These are phyloP conservation scores for Agriopis leucophaearia DNA, from an alignment of 2,888 invertebrate species.

Conservation along the genomic window DNA sequence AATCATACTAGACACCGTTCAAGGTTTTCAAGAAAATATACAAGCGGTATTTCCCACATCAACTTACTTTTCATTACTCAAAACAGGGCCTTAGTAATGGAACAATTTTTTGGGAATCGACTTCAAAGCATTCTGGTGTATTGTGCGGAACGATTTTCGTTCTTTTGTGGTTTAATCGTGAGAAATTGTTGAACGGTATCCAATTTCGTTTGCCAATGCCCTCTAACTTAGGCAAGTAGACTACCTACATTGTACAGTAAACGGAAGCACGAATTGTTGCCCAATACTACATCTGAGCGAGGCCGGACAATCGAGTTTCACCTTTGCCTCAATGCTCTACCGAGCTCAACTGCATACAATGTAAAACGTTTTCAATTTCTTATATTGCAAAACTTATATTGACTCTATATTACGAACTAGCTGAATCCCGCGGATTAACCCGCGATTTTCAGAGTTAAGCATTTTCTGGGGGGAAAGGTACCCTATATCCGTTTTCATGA, in stretches of 20 bases:
- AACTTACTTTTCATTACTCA: slow-evolving; percentile 16
- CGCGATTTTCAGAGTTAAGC: too few species aligned
- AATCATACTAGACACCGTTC: slow-evolving; percentile 33
- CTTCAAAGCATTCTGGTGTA: slow-evolving; percentile 1
- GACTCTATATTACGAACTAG: slow-evolving; percentile 9
- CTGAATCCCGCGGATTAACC: too few species aligned
- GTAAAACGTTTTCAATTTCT: slow-evolving; percentile 52
- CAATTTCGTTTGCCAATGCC: slow-evolving; percentile 22
- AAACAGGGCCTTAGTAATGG: slow-evolving; percentile 10
- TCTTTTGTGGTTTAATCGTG: slow-evolving; percentile 20
- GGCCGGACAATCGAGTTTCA: slow-evolving; percentile 72
- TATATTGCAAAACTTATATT: slow-evolving; percentile 55
- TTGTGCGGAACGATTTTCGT: slow-evolving; percentile 5
- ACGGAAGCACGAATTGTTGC: slow-evolving; percentile 77
- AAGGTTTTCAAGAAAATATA: slow-evolving; percentile 33
- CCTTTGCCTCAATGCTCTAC: slow-evolving; percentile 69
- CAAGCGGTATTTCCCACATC: slow-evolving; percentile 29
- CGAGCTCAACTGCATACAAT: slow-evolving; percentile 49
- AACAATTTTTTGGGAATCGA: slow-evolving; percentile 1
- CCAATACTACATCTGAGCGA: slow-evolving; percentile 69
- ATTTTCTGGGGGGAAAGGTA: too few species aligned
- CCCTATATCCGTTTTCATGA: too few species aligned
- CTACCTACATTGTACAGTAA: slow-evolving; percentile 58
- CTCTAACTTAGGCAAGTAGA: slow-evolving; percentile 42
- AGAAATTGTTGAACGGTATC: slow-evolving; percentile 27